Percentiles rank a stretch among this genome's conserved stretches.
Evolutionary conservation across 64 coral and sea anemone genomes (phyloP).

Genomic region (Montipora sp.): DNA sequence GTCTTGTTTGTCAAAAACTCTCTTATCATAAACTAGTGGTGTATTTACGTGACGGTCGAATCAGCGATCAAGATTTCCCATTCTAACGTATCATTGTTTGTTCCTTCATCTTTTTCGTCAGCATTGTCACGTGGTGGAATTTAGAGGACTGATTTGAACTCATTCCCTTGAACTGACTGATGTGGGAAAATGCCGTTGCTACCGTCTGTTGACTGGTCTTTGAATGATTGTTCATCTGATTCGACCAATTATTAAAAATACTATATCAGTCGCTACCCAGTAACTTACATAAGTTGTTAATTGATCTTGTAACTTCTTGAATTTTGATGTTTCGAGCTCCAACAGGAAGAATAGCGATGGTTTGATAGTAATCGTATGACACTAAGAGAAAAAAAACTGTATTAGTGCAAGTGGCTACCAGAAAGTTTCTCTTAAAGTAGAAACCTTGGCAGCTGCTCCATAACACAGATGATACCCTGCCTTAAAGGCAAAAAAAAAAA

Average conservation of each 20-base stretch:
- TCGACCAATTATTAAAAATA: not conserved
- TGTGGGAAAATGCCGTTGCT: too few species aligned
- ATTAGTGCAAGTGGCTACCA: not conserved
- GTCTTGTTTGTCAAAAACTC: too few species aligned
- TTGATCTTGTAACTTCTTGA: slow-evolving; percentile 8
- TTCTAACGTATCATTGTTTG: too few species aligned
- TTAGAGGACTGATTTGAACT: too few species aligned
- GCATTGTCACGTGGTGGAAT: too few species aligned
- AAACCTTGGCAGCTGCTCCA: not conserved
- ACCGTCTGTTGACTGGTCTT: too few species aligned
- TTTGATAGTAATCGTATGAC: slow-evolving; percentile 25
- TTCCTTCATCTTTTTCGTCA: too few species aligned
- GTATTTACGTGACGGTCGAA: too few species aligned
- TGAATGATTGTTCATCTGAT: not conserved
- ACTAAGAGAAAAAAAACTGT: not conserved
- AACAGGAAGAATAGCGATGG: slow-evolving; percentile 26
- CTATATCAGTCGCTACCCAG: not conserved
- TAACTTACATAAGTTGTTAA: slow-evolving; percentile 60
- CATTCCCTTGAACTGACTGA: too few species aligned
- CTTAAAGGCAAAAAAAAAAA: too few species aligned
- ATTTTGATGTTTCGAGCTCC: slow-evolving; percentile 44
- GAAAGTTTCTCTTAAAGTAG: not conserved
- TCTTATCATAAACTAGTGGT: too few species aligned
- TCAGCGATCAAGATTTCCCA: too few species aligned
- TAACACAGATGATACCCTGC: not conserved